Evolutionary conservation across 1,140 invertebrate species (phyloP).

Genomic region (Magallana gigas): DNA sequence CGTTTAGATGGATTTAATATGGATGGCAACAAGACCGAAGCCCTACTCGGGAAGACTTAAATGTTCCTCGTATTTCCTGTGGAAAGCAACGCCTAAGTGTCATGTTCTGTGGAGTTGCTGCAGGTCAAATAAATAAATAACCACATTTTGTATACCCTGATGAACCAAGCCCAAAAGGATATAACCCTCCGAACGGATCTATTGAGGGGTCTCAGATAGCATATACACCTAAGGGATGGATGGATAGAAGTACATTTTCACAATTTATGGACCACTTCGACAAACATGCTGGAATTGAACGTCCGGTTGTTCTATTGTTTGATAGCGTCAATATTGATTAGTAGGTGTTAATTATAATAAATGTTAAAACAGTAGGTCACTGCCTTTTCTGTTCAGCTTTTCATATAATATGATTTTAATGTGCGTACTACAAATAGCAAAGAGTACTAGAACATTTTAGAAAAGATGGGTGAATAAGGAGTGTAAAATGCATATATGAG

Average conservation of each 20-base stretch:
- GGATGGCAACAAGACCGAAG: conserved; percentile 43
- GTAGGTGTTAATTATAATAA: too few relatives aligned
- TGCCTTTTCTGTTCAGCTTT: too few relatives aligned
- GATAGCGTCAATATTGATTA: conserved; percentile 22
- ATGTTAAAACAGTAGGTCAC: too few relatives aligned
- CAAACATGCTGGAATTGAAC: conserved; percentile 41
- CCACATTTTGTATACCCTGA: conserved; percentile 51
- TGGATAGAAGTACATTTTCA: conserved; percentile 49
- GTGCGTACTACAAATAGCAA: too few relatives aligned
- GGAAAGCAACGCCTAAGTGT: conserved; percentile 46
- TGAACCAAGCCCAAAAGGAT: conserved; percentile 34
- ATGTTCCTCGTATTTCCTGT: conserved; percentile 44
- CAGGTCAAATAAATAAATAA: conserved; percentile 50
- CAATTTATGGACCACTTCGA: conserved; percentile 51
- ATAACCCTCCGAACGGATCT: conserved; percentile 47
- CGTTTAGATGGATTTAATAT: conserved; percentile 31
- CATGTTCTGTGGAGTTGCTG: conserved; percentile 54
- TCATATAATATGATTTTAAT: too few relatives aligned
- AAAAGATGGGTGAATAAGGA: too few relatives aligned
- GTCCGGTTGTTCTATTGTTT: conserved; percentile 55
- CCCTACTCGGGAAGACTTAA: conserved; percentile 19
- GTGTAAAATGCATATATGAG: too few relatives aligned
- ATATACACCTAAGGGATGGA: conserved; percentile 55
- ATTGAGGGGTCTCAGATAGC: conserved; percentile 25
- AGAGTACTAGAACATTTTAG: too few relatives aligned